Evolutionary conservation across 1,140 invertebrate species (phyloP).

Genomic region (Tetramorium parvispinum): DNA sequence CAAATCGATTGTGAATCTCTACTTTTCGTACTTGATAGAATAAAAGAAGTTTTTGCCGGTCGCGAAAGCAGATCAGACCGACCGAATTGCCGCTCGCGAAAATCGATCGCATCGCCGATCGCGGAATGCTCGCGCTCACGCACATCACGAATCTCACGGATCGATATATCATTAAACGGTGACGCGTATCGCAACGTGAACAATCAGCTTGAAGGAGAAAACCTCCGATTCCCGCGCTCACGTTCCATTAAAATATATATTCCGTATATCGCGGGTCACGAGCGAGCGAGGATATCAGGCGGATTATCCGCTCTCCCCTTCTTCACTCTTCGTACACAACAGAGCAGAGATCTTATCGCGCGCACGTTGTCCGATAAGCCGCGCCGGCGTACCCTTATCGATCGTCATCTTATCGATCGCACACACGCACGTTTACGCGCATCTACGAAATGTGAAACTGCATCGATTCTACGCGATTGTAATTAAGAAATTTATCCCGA

Average conservation of each 20-base stretch:
- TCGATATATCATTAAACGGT: constrained; percentile 1
- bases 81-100: too few species aligned
- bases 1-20: neutral
- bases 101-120: too few species aligned
- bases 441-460: constrained; percentile 10
- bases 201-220: constrained; percentile 11
- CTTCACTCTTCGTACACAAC: constrained; percentile 2
- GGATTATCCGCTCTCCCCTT: constrained; percentile 17
- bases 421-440: constrained; percentile 47
- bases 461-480: neutral
- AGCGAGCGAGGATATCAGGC: neutral
- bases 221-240: neutral
- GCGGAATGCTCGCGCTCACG: neutral
- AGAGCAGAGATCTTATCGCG: constrained; percentile 65
- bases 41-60: neutral
- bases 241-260: constrained; percentile 39
- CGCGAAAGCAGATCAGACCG: too few species aligned
- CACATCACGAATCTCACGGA: neutral
- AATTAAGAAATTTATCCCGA: neutral
- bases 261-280: neutral
- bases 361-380: constrained; percentile 66
- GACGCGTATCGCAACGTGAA: constrained; percentile 16
- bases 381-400: constrained; percentile 17
- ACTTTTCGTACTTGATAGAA: neutral
- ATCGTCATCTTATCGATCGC: constrained; percentile 73